Evolutionary conservation across 1,140 invertebrate genomes (phyloP), one percentile per base, ranked within the genome.

Genomic region (Panonychus citri): DNA sequence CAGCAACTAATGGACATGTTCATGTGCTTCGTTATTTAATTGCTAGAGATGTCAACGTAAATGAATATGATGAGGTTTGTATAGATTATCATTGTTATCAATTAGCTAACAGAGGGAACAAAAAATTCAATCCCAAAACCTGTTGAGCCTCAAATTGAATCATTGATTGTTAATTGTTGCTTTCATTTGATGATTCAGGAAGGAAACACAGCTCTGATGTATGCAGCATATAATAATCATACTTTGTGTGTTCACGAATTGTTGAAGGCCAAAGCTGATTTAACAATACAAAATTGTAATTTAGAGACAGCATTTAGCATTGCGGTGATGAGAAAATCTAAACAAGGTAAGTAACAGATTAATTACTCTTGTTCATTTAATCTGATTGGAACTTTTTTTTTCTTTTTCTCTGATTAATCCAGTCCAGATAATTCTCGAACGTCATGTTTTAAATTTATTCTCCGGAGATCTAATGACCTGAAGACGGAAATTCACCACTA

Each of bases 131-230:
- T n/a, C n/a, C n/a, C n/a, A n/a, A n/a, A n/a, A n/a, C n/a, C n/a
- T n/a, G n/a, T n/a, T n/a, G n/a, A n/a, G n/a, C n/a, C n/a, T n/a
- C n/a, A n/a, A n/a, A n/a, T n/a, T 10, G 26, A 26, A 48, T 60
- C 30, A 19, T 53, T 10, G n/a, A 12, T 7, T 46, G 17, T 17
- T 46, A n/a, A 46, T 46, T 17, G 17, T 19, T 46, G 26, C 27
- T 27, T 5, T 51, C 28, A 27, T 28, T 55, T 60, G 39, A 71
- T 75, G 62, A 61, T 62, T 10, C 54, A 85, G 83, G 75, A 82
- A 62, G 82, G 82, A 49, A 87, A 84, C 65, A 85, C 84, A 49
- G 80, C 85, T 15, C 70, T 91, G 27, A 88, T 90, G 78, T 89
- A 85, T 73, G 84, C 85, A 39, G 82, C 83, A 13, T 77, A 78